Base-by-base conservation (phyloP, 2,888 invertebrate species). In the Drosophila imparisetae region DNA sequence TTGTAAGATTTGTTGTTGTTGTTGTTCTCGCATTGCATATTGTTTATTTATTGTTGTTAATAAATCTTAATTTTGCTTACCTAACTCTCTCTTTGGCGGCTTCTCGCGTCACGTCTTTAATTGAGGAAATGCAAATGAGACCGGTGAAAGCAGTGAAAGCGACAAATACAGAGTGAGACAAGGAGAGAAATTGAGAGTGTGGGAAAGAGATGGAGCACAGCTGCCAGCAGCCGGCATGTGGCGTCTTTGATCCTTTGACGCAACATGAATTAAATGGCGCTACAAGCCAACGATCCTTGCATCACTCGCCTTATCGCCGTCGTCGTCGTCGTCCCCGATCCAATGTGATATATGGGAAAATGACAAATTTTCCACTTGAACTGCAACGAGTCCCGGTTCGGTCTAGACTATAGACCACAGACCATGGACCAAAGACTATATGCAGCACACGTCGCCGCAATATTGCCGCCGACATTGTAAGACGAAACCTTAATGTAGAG, bases 221-320 rank as follows among this genome's bases (percentile, higher is more conserved):
- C 71, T 81, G 75, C 66, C 2, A 49, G 27, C 49, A 27, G 49
- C 57, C 86, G 90, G 91, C 86, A 81, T 76, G 73, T 75, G 77
- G 76, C 75, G 82, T 64, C 91, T 92, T 92, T 92, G 92, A 92
- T 92, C 92, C 90, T 88, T 86, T 91, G 80, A 81, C 91, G 86
- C 86, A 75, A 79, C 83, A 88, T 88, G 86, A 88, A 86, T 87
- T 84, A 86, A 82, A 80, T 70, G 84, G 81, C 80, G 79, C 79
- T 89, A 76, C 75, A 62, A 72, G 72, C 68, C 71, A 55, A 57
- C 36, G 58, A 80, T 81, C 69, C 80, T 75, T 70, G 66, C 73
- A 53, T 53, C 52, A 52, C 66, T 64, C 48, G 72, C 86, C 85
- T 83, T 84, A 90, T 89, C 90, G 72, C 57, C 57, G 15, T 24